These are phyloP conservation scores for Tryphoninae sp. DNA, from an alignment of 2,888 invertebrate species.

Conservation along the genomic window DNA sequence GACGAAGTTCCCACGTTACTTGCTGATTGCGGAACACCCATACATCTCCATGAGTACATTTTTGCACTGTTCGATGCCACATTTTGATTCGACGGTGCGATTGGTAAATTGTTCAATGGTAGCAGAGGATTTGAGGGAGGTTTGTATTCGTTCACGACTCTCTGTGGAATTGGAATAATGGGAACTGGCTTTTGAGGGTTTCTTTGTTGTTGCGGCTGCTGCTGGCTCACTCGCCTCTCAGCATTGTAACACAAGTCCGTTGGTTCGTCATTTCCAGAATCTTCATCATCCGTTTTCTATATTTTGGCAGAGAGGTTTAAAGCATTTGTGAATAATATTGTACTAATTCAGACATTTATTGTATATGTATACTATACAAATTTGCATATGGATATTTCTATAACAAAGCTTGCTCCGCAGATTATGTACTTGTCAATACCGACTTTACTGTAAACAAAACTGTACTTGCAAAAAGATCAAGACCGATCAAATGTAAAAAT, in stretches of 20 bases:
- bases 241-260: conserved; percentile 86
- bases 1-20: conserved; percentile 20
- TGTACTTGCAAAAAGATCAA: no score
- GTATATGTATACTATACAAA: no score
- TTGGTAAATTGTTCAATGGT: background rate
- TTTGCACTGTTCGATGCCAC: conserved; percentile 40
- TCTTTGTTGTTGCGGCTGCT: conserved; percentile 72
- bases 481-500: no score
- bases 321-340: no score
- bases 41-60: conserved; percentile 48
- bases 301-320: conserved; percentile 32
- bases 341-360: no score
- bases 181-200: conserved; percentile 71
- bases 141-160: conserved; percentile 36
- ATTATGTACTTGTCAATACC: no score
- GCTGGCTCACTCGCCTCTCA: conserved; percentile 81
- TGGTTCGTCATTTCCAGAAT: conserved; percentile 97
- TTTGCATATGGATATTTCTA: no score
- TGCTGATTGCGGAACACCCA: conserved; percentile 6
- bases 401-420: no score
- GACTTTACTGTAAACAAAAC: no score
- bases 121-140: conserved; percentile 17
- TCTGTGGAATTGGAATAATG: conserved; percentile 39
- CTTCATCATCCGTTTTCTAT: conserved; percentile 92
- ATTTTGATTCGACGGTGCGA: conserved; percentile 61